A percentile compares a stretch with the other conserved stretches of the same genome.
phyloP scores from a whole-genome alignment of 2,113 vertebrate genomes.

The Myodes glareolus region DNA sequence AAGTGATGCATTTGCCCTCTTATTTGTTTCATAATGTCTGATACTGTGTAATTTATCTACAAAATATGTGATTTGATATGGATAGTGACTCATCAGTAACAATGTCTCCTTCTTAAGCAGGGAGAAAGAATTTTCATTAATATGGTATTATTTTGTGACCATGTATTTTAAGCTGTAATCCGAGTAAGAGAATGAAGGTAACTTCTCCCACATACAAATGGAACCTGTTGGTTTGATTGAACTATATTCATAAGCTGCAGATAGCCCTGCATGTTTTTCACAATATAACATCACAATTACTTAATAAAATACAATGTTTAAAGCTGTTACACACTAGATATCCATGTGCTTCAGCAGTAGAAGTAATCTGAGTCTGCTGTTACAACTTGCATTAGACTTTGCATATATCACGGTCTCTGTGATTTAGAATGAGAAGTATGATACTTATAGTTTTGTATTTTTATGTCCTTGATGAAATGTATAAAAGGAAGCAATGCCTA shows the following conservation, averaged over 20 bases:
- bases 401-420: conserved; percentile 1
- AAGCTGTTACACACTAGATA: conserved; percentile 35
- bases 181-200: conserved; percentile 39
- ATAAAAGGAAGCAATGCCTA: conserved; percentile 32
- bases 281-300: background rate
- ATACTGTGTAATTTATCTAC: conserved; percentile 42
- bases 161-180: conserved; percentile 61
- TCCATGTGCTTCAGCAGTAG: conserved; percentile 39
- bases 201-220: background rate
- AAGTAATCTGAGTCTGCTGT: conserved; percentile 33
- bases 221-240: conserved; percentile 44
- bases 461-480: conserved; percentile 15
- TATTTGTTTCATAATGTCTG: conserved; percentile 48
- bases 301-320: conserved; percentile 65
- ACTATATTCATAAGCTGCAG: conserved; percentile 1
- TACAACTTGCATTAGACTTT: conserved; percentile 55
- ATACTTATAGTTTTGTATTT: conserved; percentile 41
- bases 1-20: conserved; percentile 11
- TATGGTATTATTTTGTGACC: conserved; percentile 48
- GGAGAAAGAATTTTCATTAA: conserved; percentile 63
- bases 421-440: conserved; percentile 30
- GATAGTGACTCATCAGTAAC: conserved; percentile 62
- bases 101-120: conserved; percentile 28
- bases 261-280: background rate
- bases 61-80: conserved; percentile 55